These are phyloP conservation scores for Drosophila atroscutellata DNA, from an alignment of 2,888 invertebrate genomes.

Conservation along the genomic window DNA sequence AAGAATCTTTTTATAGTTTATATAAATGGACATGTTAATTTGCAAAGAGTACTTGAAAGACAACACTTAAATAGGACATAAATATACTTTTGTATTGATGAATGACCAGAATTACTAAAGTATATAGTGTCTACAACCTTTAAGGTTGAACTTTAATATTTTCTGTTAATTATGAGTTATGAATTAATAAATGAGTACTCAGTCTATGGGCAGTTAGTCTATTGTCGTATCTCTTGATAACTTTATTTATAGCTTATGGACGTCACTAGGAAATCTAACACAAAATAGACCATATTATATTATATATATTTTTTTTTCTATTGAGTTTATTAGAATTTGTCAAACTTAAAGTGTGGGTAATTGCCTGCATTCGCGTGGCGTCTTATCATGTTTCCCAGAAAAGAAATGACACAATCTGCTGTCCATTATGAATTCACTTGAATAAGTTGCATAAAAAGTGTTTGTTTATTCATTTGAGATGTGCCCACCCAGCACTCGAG, in stretches of 20 bases:
- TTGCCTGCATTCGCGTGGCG: neutral
- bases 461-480: conserved; percentile 1
- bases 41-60: neutral
- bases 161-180: no score
- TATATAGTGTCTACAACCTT: neutral
- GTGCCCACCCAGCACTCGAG: neutral
- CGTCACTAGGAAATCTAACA: no score
- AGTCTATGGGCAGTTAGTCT: neutral
- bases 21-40: neutral
- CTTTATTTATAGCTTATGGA: neutral
- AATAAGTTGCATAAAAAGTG: neutral
- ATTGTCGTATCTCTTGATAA: neutral
- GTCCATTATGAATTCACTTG: conserved; percentile 16
- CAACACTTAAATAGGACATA: neutral
- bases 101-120: neutral
- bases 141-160: neutral
- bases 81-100: neutral
- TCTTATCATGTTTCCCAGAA: neutral
- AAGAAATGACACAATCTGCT: conserved; percentile 6
- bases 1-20: neutral
- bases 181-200: neutral
- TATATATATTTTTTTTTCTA: neutral
- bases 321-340: neutral
- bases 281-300: no score
- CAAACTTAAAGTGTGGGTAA: neutral